A percentile compares a stretch with the other conserved stretches of the same genome.
phyloP scores from a whole-genome alignment of 2,888 invertebrate genomes.

The Dimorphilus gyrociliatus region DNA sequence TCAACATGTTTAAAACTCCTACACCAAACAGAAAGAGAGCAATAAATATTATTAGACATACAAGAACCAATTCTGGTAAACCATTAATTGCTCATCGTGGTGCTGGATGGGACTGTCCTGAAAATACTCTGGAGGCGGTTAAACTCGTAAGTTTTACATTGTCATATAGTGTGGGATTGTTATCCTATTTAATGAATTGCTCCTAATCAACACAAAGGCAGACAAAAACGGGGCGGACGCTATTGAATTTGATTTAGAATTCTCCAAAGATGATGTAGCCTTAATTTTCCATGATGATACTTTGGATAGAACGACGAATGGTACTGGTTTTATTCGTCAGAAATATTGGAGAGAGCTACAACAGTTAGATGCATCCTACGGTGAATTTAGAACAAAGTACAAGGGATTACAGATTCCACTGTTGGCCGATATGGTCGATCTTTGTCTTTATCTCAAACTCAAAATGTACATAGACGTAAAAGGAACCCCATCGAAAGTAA shows the following conservation, averaged over 20 bases:
- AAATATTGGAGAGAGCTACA: neutral
- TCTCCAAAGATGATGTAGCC: constrained; percentile 56
- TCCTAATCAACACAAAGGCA: constrained; percentile 43
- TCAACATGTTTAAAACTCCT: too few relatives aligned
- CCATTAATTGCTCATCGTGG: constrained; percentile 61
- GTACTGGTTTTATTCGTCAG: constrained; percentile 28
- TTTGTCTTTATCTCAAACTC: constrained; percentile 49
- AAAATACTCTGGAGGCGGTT: constrained; percentile 59
- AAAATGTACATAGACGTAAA: constrained; percentile 65
- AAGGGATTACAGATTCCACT: constrained; percentile 53
- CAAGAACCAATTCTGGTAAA: neutral
- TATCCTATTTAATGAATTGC: neutral
- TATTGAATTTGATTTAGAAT: constrained; percentile 58
- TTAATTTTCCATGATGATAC: constrained; percentile 59
- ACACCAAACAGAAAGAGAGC: too few relatives aligned
- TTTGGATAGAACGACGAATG: constrained; percentile 49
- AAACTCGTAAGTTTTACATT: constrained; percentile 38
- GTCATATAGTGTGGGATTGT: neutral
- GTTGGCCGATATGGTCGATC: constrained; percentile 52
- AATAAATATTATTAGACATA: too few relatives aligned
- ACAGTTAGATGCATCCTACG: neutral
- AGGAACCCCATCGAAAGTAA: constrained; percentile 29
- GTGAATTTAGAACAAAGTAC: too few relatives aligned
- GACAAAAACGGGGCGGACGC: constrained; percentile 53
- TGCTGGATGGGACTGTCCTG: constrained; percentile 58